Conservation (phyloP, 2,797 vertebrate species). For the Squalus acanthias region DNA sequence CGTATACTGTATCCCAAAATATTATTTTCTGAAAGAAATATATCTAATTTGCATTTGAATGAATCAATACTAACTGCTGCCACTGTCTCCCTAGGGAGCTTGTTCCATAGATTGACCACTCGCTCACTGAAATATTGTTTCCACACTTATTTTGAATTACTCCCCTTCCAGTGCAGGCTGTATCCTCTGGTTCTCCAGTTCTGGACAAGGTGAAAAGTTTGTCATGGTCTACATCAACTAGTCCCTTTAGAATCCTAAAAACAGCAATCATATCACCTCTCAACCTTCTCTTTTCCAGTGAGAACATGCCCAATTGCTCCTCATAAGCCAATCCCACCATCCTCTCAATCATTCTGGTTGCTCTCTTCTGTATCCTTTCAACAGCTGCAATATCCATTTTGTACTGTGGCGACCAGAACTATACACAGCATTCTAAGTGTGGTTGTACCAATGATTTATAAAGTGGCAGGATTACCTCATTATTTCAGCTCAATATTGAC, state of each 20-base stretch:
- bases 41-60: not conserved
- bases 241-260: not conserved
- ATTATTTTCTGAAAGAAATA: not conserved
- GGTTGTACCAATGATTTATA: not conserved
- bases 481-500: not conserved
- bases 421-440: not conserved
- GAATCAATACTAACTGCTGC: not conserved
- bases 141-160: too few relatives aligned
- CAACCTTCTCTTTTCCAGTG: not conserved
- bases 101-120: too few relatives aligned
- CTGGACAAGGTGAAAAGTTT: not conserved
- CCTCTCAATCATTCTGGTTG: not conserved
- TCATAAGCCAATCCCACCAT: not conserved
- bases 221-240: not conserved
- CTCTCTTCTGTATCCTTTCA: not conserved
- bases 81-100: too few relatives aligned
- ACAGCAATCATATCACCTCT: not conserved
- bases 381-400: not conserved
- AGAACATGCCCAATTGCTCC: not conserved
- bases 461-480: not conserved
- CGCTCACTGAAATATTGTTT: not conserved
- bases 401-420: not conserved
- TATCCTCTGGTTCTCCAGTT: not conserved
- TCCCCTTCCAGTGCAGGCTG: not conserved
- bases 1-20: not conserved